Conservation (phyloP, 2,888 invertebrate genomes). For the Nudaria mundana region DNA sequence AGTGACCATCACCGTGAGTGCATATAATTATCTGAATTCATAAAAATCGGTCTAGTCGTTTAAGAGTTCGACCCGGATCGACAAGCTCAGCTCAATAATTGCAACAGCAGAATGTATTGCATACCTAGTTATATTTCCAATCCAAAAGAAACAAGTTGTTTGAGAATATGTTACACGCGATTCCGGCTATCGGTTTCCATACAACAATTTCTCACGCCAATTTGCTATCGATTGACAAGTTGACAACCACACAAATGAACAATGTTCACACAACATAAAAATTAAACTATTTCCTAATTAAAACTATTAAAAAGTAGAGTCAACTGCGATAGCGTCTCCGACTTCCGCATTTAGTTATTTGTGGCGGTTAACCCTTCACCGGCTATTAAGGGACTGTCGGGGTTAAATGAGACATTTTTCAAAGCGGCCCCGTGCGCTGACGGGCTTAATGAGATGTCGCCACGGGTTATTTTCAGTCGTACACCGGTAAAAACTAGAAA, state of each 20-base stretch:
- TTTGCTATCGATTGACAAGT: constrained; percentile 54
- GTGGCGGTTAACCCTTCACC: constrained; percentile 76
- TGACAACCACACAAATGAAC: constrained; percentile 45
- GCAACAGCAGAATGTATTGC: no score
- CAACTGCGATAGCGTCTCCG: constrained; percentile 54
- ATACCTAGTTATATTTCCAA: constrained; percentile 26
- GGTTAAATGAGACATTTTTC: constrained; percentile 80
- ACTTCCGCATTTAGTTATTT: constrained; percentile 77
- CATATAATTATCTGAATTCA: no score
- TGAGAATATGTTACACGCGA: constrained; percentile 27
- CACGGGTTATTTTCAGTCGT: constrained; percentile 72
- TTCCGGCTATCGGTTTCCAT: constrained; percentile 41
- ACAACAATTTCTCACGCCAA: constrained; percentile 67
- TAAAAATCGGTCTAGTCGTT: no score
- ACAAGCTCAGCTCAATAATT: no score
- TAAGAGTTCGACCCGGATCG: no score
- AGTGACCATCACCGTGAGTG: no score
- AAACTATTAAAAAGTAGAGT: constrained; percentile 73
- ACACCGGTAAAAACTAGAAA: constrained; percentile 41
- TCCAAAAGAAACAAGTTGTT: constrained; percentile 29
- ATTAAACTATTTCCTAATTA: constrained; percentile 80
- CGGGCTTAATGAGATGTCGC: constrained; percentile 78
- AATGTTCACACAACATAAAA: constrained; percentile 59
- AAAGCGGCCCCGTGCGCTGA: constrained; percentile 65
- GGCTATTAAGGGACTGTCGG: constrained; percentile 73